Percentiles rank a stretch among this genome's conserved stretches.
Evolutionary conservation across 2,797 vertebrate genomes (phyloP).

Genomic region (Ctenopoma kingsleyae): DNA sequence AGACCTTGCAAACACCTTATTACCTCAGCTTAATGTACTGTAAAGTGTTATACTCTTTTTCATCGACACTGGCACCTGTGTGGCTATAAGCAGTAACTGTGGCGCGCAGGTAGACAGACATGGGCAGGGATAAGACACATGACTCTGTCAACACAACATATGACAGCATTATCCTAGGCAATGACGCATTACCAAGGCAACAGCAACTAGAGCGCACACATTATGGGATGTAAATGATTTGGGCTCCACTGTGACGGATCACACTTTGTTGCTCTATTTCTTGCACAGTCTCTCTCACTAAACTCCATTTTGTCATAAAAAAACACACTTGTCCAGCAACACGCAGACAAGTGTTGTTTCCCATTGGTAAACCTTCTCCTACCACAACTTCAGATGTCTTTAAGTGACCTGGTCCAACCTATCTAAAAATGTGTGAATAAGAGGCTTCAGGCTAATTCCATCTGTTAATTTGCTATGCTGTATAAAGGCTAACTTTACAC

Average conservation of each 20-base stretch:
- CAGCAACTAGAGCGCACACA: constrained; percentile 47
- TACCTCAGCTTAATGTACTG: constrained; percentile 72
- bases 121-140: constrained; percentile 63
- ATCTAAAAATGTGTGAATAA: constrained; percentile 10
- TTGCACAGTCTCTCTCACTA: constrained; percentile 23
- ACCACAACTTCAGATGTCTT: constrained; percentile 6
- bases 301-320: constrained; percentile 32
- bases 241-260: constrained; percentile 52
- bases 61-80: constrained; percentile 37
- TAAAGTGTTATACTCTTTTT: constrained; percentile 64
- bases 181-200: constrained; percentile 77
- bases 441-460: constrained; percentile 42
- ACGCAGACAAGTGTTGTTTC: constrained; percentile 18
- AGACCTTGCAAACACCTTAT: constrained; percentile 55
- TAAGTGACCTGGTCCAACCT: constrained; percentile 4
- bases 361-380: constrained; percentile 20
- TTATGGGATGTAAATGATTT: constrained; percentile 72
- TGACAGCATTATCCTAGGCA: constrained; percentile 83
- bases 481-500: constrained; percentile 51
- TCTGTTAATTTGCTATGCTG: constrained; percentile 49
- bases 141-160: constrained; percentile 82
- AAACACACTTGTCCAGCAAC: neutral
- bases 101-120: constrained; percentile 63
- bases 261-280: constrained; percentile 41
- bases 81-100: constrained; percentile 64